phyloP scores from a whole-genome alignment of 2,113 vertebrate species.

The Motacilla alba region DNA sequence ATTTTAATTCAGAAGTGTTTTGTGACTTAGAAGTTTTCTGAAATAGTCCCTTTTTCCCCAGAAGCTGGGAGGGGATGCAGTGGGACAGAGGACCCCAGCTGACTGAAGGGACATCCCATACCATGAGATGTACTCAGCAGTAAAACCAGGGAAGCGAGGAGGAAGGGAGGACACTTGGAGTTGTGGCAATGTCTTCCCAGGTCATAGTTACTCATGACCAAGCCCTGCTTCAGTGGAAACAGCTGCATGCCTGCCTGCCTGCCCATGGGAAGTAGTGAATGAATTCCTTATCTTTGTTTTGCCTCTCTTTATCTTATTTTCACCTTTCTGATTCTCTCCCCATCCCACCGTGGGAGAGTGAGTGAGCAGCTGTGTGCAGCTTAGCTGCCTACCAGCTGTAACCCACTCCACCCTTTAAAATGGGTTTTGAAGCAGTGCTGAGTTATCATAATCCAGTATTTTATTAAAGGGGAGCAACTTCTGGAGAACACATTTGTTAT shows the following conservation, averaged over 20 bases:
- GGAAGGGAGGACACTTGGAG: neutral
- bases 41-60: neutral
- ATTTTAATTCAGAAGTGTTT: neutral
- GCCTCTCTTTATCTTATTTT: neutral
- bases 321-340: neutral
- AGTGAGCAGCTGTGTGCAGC: neutral
- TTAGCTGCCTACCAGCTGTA: neutral
- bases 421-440: neutral
- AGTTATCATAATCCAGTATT: neutral
- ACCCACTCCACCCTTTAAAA: neutral
- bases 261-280: neutral
- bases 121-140: neutral
- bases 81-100: neutral
- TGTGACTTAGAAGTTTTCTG: neutral
- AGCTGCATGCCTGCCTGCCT: neutral
- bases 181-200: neutral
- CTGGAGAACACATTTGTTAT: neutral
- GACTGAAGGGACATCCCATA: neutral
- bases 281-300: neutral
- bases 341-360: neutral
- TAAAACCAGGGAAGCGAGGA: neutral
- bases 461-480: neutral
- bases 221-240: neutral
- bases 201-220: neutral
- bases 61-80: neutral